These are phyloP conservation scores for Panthera tigris DNA, from an alignment of 2,113 vertebrate genomes.

Conservation along the genomic window DNA sequence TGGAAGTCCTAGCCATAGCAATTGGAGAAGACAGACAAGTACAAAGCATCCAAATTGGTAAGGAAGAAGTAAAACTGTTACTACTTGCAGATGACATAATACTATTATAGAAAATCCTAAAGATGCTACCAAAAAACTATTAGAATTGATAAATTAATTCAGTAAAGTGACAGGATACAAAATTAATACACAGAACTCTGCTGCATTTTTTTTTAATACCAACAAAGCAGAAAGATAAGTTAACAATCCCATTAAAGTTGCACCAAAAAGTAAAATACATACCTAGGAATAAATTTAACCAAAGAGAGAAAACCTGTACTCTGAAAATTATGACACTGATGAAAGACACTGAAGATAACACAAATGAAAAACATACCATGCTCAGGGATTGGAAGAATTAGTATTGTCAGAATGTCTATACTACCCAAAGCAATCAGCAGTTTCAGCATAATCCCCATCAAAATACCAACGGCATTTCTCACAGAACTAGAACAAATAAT, in stretches of 20 bases:
- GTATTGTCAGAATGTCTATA: background rate
- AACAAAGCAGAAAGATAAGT: background rate
- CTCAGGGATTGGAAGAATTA: background rate
- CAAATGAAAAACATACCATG: background rate
- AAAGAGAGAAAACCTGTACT: background rate
- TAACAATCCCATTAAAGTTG: background rate
- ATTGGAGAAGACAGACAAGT: background rate
- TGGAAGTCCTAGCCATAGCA: background rate
- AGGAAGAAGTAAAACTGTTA: background rate
- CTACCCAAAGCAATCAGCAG: background rate
- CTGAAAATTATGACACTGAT: too few relatives aligned
- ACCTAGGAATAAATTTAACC: background rate
- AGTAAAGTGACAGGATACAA: background rate
- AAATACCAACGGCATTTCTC: background rate
- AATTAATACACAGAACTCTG: background rate
- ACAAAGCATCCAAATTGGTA: background rate
- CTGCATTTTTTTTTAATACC: background rate
- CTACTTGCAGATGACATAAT: background rate
- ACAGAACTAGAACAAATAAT: background rate
- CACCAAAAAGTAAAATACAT: background rate
- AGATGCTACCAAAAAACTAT: background rate
- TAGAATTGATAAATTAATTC: background rate
- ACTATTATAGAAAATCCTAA: background rate
- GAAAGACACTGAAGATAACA: background rate
- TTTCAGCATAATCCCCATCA: background rate